Percentiles rank a stretch among this genome's conserved stretches.
These are phyloP conservation scores for Heterodera carotae DNA, from an alignment of 1,140 invertebrate genomes.

Conservation along the genomic window DNA sequence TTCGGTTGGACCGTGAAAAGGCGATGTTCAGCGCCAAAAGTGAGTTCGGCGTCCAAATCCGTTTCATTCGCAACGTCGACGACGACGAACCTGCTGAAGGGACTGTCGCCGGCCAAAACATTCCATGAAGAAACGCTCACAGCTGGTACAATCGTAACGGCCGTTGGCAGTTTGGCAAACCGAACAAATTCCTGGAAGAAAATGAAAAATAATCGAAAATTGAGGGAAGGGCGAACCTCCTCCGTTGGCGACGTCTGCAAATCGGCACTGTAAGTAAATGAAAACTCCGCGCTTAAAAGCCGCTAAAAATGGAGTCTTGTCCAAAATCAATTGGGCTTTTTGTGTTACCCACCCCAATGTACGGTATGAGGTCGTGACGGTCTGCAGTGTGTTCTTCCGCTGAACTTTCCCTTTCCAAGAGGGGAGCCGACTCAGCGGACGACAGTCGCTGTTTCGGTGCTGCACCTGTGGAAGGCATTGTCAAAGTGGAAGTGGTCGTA, in stretches of 20 bases:
- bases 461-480: not conserved
- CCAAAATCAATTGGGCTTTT: not conserved
- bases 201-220: not conserved
- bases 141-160: constrained; percentile 62
- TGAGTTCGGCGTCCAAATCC: constrained; percentile 62
- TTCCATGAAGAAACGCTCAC: constrained; percentile 62
- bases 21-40: constrained; percentile 45
- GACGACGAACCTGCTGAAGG: constrained; percentile 55
- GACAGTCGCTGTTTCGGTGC: constrained; percentile 4
- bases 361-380: constrained; percentile 63
- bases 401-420: constrained; percentile 14
- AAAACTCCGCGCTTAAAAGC: constrained; percentile 55
- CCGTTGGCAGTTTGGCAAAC: constrained; percentile 49
- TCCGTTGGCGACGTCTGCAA: constrained; percentile 44
- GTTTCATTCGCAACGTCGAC: constrained; percentile 63
- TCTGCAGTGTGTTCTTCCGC: constrained; percentile 37
- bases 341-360: constrained; percentile 49
- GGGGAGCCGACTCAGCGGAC: constrained; percentile 2
- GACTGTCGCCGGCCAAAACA: constrained; percentile 58
- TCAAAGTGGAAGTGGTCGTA: not conserved
- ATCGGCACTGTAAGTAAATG: constrained; percentile 57
- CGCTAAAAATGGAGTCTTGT: constrained; percentile 50
- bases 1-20: constrained; percentile 58
- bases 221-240: constrained; percentile 13
- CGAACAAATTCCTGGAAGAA: constrained; percentile 48